Percentiles rank a stretch among this genome's conserved stretches.
Conservation (phyloP, 2,888 invertebrate genomes). For the Odontocerum albicorne region DNA sequence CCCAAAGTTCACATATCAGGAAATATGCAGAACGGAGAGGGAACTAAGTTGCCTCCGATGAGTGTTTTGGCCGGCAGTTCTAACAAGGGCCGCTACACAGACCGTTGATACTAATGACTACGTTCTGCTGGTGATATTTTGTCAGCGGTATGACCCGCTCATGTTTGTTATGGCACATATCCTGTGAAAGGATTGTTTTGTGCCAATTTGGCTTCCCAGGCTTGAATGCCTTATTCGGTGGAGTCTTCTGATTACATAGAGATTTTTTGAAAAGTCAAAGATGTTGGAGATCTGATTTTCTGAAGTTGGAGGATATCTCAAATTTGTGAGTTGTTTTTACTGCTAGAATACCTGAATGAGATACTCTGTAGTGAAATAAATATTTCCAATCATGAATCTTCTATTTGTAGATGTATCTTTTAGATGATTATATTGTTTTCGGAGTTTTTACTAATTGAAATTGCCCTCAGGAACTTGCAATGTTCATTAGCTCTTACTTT, state of each 20-base stretch:
- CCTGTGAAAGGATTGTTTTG: slow-evolving; percentile 21
- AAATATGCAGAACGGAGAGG: neutral
- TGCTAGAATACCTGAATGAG: too few relatives aligned
- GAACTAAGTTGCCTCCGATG: slow-evolving; percentile 23
- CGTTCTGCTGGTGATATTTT: slow-evolving; percentile 8
- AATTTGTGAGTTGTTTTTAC: too few relatives aligned
- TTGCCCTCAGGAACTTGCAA: too few relatives aligned
- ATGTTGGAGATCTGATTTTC: neutral
- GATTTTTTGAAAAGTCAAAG: neutral
- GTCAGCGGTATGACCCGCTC: slow-evolving; percentile 20
- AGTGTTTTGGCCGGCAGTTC: slow-evolving; percentile 24
- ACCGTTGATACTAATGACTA: slow-evolving; percentile 23
- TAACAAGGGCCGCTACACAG: slow-evolving; percentile 27
- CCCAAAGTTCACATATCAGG: neutral
- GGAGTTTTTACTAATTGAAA: too few relatives aligned
- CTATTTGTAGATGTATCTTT: too few relatives aligned
- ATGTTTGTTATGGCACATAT: slow-evolving; percentile 19
- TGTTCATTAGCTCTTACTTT: too few relatives aligned
- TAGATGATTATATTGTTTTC: too few relatives aligned
- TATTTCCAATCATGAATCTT: too few relatives aligned
- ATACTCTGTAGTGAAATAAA: too few relatives aligned
- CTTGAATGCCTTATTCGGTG: slow-evolving; percentile 18
- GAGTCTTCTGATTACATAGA: neutral
- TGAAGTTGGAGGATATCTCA: neutral
- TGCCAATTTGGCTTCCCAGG: slow-evolving; percentile 15